Conservation (phyloP, 2,888 invertebrate species). For the Stenodema calcarata region DNA sequence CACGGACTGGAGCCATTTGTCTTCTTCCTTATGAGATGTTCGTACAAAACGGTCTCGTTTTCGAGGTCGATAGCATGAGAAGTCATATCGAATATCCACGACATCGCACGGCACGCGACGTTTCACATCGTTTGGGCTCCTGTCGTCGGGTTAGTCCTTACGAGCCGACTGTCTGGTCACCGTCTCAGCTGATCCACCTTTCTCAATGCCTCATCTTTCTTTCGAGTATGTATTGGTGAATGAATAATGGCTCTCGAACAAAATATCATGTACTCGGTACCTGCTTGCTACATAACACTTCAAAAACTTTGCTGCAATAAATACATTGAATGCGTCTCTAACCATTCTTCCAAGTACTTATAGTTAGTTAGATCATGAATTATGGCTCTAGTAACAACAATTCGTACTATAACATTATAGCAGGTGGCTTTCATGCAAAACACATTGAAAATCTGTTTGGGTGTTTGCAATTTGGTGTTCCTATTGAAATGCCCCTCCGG, state of each 20-base stretch:
- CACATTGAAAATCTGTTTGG: no score
- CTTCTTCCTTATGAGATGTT: neutral
- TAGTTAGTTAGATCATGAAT: no score
- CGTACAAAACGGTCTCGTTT: neutral
- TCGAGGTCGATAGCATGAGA: neutral
- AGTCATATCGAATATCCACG: slow-evolving; percentile 28
- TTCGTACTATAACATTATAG: no score
- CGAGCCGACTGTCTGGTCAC: neutral
- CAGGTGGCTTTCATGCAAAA: no score
- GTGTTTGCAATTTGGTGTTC: no score
- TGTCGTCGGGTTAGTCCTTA: slow-evolving; percentile 17
- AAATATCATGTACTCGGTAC: no score
- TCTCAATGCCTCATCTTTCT: neutral
- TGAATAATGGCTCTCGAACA: neutral
- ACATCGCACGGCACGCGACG: slow-evolving; percentile 24
- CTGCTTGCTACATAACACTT: neutral
- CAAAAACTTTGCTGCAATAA: neutral
- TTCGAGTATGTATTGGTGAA: neutral
- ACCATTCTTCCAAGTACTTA: no score
- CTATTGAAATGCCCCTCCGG: no score
- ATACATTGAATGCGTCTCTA: no score
- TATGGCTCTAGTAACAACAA: neutral
- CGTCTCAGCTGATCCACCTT: neutral
- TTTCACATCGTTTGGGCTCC: neutral
- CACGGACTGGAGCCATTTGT: neutral